These are phyloP conservation scores for Luffia ferchaultella DNA, from an alignment of 2,888 invertebrate genomes.

Conservation along the genomic window DNA sequence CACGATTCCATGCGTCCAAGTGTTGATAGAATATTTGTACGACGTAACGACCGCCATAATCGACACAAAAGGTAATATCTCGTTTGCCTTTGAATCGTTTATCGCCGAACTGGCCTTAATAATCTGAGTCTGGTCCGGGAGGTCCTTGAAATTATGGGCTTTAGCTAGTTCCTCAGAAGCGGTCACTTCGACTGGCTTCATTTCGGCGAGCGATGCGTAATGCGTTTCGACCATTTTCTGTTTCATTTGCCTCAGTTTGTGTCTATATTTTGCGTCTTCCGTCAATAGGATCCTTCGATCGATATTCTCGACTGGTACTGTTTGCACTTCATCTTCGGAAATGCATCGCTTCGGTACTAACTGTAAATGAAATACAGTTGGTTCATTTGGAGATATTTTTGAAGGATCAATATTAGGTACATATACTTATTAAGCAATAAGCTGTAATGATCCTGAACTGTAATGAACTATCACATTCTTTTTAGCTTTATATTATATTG, in stretches of 20 bases:
- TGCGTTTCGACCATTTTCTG: slow-evolving; percentile 41
- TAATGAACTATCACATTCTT: too few relatives aligned
- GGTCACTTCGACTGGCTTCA: slow-evolving; percentile 25
- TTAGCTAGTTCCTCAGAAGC: slow-evolving; percentile 57
- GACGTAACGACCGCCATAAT: slow-evolving; percentile 70
- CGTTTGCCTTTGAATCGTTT: slow-evolving; percentile 25
- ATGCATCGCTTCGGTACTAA: slow-evolving; percentile 25
- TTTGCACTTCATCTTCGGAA: slow-evolving; percentile 43
- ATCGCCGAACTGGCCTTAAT: slow-evolving; percentile 59
- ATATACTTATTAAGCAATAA: too few relatives aligned
- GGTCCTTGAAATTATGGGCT: slow-evolving; percentile 62
- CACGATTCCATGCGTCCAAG: slow-evolving; percentile 69
- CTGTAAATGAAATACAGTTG: too few relatives aligned
- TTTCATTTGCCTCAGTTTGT: slow-evolving; percentile 41
- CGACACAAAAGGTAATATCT: slow-evolving; percentile 60
- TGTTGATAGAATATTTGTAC: slow-evolving; percentile 63
- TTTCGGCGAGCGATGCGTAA: slow-evolving; percentile 26
- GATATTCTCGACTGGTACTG: slow-evolving; percentile 30
- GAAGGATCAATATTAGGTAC: too few relatives aligned
- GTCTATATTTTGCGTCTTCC: slow-evolving; percentile 42
- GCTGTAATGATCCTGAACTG: too few relatives aligned
- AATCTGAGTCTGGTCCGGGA: slow-evolving; percentile 69
- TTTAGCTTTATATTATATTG: too few relatives aligned
- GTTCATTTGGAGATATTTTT: too few relatives aligned
- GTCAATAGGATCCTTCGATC: slow-evolving; percentile 40